Evolutionary conservation across 2,113 vertebrate species (phyloP).

Genomic region (Hassar affinis): DNA sequence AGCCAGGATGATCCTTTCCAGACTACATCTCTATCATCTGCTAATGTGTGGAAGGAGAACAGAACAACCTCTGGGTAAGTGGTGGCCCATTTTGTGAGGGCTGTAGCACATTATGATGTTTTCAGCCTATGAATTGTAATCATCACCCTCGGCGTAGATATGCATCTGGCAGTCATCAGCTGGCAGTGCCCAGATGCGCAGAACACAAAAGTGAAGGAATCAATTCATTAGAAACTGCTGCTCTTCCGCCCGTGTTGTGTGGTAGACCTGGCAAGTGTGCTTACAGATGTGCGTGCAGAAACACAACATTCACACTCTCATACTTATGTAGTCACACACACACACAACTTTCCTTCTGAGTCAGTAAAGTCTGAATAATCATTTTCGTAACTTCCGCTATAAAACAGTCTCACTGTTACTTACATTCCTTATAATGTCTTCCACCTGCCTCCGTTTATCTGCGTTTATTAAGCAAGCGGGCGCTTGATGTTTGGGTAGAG

Average conservation of each 20-base stretch:
- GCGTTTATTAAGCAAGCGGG: constrained; percentile 63
- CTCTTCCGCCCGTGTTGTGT: constrained; percentile 54
- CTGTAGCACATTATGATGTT: not conserved
- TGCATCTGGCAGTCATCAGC: constrained; percentile 73
- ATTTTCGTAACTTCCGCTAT: constrained; percentile 22
- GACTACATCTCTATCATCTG: constrained; percentile 16
- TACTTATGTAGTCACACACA: not conserved
- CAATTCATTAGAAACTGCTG: constrained; percentile 70
- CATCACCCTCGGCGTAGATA: constrained; percentile 57
- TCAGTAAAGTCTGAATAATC: constrained; percentile 37
- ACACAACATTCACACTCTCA: constrained; percentile 17
- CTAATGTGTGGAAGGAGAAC: constrained; percentile 25
- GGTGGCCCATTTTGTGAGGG: constrained; percentile 19
- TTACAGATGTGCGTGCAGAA: constrained; percentile 41
- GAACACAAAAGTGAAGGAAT: constrained; percentile 68
- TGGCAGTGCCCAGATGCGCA: constrained; percentile 63
- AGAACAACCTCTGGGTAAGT: constrained; percentile 16
- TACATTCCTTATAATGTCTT: constrained; percentile 68
- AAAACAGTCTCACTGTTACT: constrained; percentile 67
- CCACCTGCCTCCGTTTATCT: constrained; percentile 64
- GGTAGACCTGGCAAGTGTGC: constrained; percentile 33
- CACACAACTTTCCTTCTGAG: constrained; percentile 5
- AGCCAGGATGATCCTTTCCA: constrained; percentile 9
- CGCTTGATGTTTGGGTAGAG: constrained; percentile 59
- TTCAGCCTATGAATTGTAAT: constrained; percentile 58